A percentile compares a stretch with the other conserved stretches of the same genome.
Evolutionary conservation across 2,888 invertebrate species (phyloP).

Genomic region (Drosophila ochracea): DNA sequence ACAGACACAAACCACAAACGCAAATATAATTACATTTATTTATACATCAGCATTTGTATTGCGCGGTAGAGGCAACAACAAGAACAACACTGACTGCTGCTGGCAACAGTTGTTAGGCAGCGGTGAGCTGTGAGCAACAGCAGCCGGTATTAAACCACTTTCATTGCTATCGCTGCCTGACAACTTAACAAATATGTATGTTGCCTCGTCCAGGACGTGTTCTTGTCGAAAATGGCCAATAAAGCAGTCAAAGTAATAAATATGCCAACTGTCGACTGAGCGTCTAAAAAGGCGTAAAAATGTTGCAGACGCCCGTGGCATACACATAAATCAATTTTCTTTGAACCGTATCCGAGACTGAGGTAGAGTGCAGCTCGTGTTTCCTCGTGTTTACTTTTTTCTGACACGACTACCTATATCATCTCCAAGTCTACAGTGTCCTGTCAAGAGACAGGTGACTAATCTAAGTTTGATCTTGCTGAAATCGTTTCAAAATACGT

Average conservation of each 20-base stretch:
- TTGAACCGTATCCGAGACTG: conserved; percentile 5
- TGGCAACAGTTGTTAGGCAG: conserved; percentile 1
- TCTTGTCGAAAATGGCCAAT: conserved; percentile 60
- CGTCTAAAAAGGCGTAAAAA: conserved; percentile 67
- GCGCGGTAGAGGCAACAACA: conserved; percentile 55
- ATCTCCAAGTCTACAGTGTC: fast-evolving
- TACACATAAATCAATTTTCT: conserved; percentile 62
- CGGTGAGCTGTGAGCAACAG: neutral
- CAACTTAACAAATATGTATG: conserved; percentile 47
- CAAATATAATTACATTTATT: conserved; percentile 78
- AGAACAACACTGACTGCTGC: conserved; percentile 6
- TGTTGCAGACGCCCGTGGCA: conserved; percentile 30
- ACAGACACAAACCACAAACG: conserved; percentile 43
- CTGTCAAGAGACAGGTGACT: neutral
- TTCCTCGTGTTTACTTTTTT: conserved; percentile 5
- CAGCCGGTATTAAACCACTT: conserved; percentile 15
- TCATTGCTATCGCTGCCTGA: conserved; percentile 21
- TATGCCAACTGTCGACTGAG: conserved; percentile 63
- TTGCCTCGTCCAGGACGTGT: conserved; percentile 42
- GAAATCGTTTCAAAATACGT: neutral
- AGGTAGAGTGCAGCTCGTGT: neutral
- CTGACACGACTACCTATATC: neutral
- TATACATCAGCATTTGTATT: conserved; percentile 74
- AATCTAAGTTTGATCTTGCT: neutral
- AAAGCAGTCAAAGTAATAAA: conserved; percentile 65